These are phyloP conservation scores for Ctenopoma multispine DNA, from an alignment of 2,797 vertebrate species.

Conservation along the genomic window DNA sequence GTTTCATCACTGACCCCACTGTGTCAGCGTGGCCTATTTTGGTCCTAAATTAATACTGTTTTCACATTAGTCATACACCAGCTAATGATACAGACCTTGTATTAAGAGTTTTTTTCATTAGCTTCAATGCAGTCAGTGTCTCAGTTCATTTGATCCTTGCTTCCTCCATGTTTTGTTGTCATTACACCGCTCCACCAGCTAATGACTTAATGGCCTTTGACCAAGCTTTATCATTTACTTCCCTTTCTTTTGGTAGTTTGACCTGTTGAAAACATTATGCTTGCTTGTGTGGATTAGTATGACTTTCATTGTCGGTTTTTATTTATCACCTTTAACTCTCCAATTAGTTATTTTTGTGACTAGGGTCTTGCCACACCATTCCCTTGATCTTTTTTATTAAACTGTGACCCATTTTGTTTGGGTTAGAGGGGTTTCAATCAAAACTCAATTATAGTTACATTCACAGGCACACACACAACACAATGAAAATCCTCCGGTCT, in stretches of 20 bases:
- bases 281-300: neutral
- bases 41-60: slow-evolving; percentile 20
- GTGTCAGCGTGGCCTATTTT: slow-evolving; percentile 16
- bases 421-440: slow-evolving; percentile 66
- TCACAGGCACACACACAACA: slow-evolving; percentile 13
- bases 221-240: neutral
- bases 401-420: slow-evolving; percentile 56
- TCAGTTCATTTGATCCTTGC: slow-evolving; percentile 41
- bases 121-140: slow-evolving; percentile 36
- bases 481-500: slow-evolving; percentile 47
- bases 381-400: slow-evolving; percentile 23
- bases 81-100: slow-evolving; percentile 35
- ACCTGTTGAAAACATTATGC: neutral
- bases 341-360: slow-evolving; percentile 12
- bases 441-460: slow-evolving; percentile 62
- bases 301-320: neutral
- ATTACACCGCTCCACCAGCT: slow-evolving; percentile 22
- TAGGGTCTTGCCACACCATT: neutral
- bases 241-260: neutral
- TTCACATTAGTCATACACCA: slow-evolving; percentile 36
- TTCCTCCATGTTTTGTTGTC: slow-evolving; percentile 36
- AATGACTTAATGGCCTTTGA: slow-evolving; percentile 18
- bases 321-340: slow-evolving; percentile 4
- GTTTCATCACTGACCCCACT: neutral
- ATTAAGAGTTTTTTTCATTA: slow-evolving; percentile 43